These are phyloP conservation scores for Ypsolopha sequella DNA, from an alignment of 2,888 invertebrate species.

Conservation along the genomic window DNA sequence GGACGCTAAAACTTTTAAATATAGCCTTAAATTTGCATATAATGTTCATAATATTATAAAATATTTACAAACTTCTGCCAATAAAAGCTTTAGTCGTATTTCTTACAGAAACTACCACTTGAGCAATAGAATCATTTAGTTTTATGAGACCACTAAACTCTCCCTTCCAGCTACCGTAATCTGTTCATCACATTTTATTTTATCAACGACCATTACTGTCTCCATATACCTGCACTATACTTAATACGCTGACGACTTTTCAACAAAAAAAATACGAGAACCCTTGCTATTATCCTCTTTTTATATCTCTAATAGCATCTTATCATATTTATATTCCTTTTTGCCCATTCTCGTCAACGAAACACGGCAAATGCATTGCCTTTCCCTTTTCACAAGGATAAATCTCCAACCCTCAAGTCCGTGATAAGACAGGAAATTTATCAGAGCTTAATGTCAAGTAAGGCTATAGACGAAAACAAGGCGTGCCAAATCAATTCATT, in stretches of 20 bases:
- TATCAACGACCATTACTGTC: neutral
- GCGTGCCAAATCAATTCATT: constrained; percentile 56
- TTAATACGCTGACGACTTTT: constrained; percentile 15
- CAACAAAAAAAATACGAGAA: constrained; percentile 29
- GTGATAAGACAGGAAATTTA: constrained; percentile 6
- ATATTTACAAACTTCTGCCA: too few species aligned
- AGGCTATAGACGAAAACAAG: constrained; percentile 27
- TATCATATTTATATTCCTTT: constrained; percentile 59
- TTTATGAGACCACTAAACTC: neutral
- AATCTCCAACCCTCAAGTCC: constrained; percentile 18
- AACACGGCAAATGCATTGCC: constrained; percentile 43
- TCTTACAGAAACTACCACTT: too few species aligned
- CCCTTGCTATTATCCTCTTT: constrained; percentile 21
- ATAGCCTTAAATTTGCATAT: too few species aligned
- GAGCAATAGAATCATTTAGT: too few species aligned
- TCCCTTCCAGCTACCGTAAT: neutral
- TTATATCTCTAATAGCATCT: constrained; percentile 40
- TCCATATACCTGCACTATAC: constrained; percentile 5
- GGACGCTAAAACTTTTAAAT: too few species aligned
- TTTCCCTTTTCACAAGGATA: constrained; percentile 35
- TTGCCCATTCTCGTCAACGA: constrained; percentile 31
- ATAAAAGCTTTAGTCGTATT: too few species aligned
- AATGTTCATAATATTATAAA: too few species aligned
- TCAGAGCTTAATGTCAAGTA: constrained; percentile 10
- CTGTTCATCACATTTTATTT: neutral